Evolutionary conservation across 2,797 vertebrate genomes (phyloP), one percentile per base, ranked within the genome.

Genomic region (Chelon labrosus): DNA sequence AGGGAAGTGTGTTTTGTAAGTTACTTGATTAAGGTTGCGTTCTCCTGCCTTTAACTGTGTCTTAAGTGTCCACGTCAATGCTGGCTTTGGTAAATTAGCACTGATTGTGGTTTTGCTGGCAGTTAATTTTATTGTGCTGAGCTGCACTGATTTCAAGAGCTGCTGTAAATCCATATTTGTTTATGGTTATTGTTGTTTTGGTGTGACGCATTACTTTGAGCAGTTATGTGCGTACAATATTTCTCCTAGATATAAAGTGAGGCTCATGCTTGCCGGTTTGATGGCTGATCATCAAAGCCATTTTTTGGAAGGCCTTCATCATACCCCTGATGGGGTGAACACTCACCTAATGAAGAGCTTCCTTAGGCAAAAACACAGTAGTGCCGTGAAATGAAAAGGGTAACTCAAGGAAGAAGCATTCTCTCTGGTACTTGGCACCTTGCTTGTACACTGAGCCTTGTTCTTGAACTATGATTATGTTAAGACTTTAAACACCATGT

Each of bases 311-410:
- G 46, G 51, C 54, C 7, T 10, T 47, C n/a, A 38, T 79, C 25
- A 39, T 46, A 27, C 17, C 7, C 19, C 56, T 4, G 46, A 31
- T 4, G 7, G 10, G 1, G 57, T 54, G 9, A 60, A 51, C 51
- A 35, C 41, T 64, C 20, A 9, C 10, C 17, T 56, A 59, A 76
- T 59, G 55, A 67, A 41, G 65, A 17, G 14, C 49, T 44, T 72
- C 31, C n/a, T 9, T 22, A 75, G 47, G 31, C 55, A 75, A 7
- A 67, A 47, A 56, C 41, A 13, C 31, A 37, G 10, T 42, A 44
- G 8, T 17, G 17, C 7, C 31, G 6, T 64, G 22, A 56, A 70
- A 72, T 78, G 9, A 88, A 70, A 56, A 37, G 19, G 16, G 2
- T 50, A 27, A 46, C 47, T 79, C 19, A 46, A 39, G 52, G 55